Conservation (phyloP, 2,888 invertebrate species). For the Melanostoma scalare region DNA sequence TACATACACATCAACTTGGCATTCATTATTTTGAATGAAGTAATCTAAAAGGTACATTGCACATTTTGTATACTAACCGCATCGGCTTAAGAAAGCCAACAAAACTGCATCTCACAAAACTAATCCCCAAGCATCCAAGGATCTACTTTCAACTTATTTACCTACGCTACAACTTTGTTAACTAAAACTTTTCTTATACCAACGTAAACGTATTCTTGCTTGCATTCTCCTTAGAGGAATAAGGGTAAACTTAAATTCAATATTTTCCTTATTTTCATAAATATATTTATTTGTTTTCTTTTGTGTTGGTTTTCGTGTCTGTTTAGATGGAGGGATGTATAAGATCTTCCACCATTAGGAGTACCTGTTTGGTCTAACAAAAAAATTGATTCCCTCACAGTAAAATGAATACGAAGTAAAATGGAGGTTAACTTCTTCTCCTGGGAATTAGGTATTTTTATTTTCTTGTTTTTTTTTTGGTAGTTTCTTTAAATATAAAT, state of each 20-base stretch:
- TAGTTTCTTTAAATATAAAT: no score
- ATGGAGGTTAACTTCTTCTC: no score
- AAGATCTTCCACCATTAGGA: no score
- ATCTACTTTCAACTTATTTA: slow-evolving; percentile 29
- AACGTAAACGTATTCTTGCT: neutral
- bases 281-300: slow-evolving; percentile 46
- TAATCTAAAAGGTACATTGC: slow-evolving; percentile 27
- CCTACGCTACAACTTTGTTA: slow-evolving; percentile 1
- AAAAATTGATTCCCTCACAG: no score
- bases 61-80: slow-evolving; percentile 30
- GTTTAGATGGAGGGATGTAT: no score
- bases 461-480: no score
- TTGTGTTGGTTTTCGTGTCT: slow-evolving; percentile 20
- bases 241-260: slow-evolving; percentile 64
- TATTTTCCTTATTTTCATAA: slow-evolving; percentile 58
- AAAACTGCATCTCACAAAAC: slow-evolving; percentile 43
- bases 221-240: neutral
- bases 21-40: slow-evolving; percentile 31
- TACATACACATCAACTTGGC: neutral
- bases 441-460: no score
- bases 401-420: no score
- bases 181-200: slow-evolving; percentile 47
- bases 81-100: slow-evolving; percentile 51
- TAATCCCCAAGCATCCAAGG: slow-evolving; percentile 41
- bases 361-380: no score